Evolutionary conservation across 2,888 invertebrate genomes (phyloP).

Genomic region (Andrena flavipes): DNA sequence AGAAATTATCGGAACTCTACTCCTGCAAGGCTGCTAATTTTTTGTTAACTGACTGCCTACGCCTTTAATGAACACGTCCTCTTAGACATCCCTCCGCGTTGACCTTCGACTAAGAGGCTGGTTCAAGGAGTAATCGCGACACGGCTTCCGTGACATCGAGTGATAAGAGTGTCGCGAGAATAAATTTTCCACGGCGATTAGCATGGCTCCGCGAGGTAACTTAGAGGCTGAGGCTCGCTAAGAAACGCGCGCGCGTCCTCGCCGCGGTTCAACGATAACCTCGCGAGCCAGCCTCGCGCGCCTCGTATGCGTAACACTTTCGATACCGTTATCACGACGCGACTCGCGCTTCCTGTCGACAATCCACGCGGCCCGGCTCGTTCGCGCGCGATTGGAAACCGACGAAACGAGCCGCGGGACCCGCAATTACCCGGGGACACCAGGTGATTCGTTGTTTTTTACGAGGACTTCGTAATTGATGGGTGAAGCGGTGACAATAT

Average conservation of each 20-base stretch:
- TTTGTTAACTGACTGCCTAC: not conserved
- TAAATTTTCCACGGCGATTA: slow-evolving; percentile 65
- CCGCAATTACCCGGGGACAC: slow-evolving; percentile 21
- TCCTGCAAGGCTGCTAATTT: too few species aligned
- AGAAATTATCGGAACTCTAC: too few species aligned
- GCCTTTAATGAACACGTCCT: slow-evolving; percentile 5
- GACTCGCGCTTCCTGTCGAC: slow-evolving; percentile 69
- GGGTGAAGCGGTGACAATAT: not conserved
- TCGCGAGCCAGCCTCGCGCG: slow-evolving; percentile 50
- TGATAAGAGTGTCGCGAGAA: slow-evolving; percentile 55
- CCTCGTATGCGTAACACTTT: slow-evolving; percentile 72
- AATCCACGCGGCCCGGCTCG: slow-evolving; percentile 41
- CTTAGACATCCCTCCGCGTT: not conserved
- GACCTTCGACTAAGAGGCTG: not conserved
- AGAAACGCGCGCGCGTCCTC: not conserved
- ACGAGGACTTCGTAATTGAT: slow-evolving; percentile 38
- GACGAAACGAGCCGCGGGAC: slow-evolving; percentile 4
- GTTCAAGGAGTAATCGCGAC: slow-evolving; percentile 48
- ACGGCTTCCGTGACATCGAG: slow-evolving; percentile 50
- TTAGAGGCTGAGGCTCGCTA: slow-evolving; percentile 41
- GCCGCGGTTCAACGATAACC: slow-evolving; percentile 53
- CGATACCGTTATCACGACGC: slow-evolving; percentile 72
- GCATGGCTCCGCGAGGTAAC: slow-evolving; percentile 45
- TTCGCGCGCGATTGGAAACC: slow-evolving; percentile 29
- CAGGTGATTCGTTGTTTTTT: not conserved